Percentiles rank a stretch among this genome's conserved stretches.
These are phyloP conservation scores for Cephalopterus ornatus DNA, from an alignment of 2,113 vertebrate genomes.

Conservation along the genomic window DNA sequence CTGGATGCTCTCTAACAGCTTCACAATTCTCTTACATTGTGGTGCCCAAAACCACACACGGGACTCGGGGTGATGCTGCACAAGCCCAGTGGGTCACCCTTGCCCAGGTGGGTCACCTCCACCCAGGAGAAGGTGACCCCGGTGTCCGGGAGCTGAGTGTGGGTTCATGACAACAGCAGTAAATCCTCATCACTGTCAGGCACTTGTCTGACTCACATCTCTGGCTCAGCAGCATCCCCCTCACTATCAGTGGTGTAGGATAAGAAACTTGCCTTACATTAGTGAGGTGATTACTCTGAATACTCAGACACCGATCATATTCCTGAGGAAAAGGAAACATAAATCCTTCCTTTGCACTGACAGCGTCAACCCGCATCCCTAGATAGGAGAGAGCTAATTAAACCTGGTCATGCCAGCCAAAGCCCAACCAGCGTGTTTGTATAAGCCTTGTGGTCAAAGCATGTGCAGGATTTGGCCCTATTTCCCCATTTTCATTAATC, in stretches of 20 bases:
- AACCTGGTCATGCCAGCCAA: neutral
- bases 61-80: neutral
- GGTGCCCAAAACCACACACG: neutral
- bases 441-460: neutral
- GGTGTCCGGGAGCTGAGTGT: neutral
- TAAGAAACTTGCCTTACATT: neutral
- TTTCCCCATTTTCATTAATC: slow-evolving; percentile 38
- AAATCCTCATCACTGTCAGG: neutral
- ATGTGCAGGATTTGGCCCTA: slow-evolving; percentile 14
- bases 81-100: rapidly evolving
- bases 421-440: neutral
- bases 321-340: slow-evolving; percentile 26
- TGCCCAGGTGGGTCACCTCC: neutral
- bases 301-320: neutral
- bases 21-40: rapidly evolving
- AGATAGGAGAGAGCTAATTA: neutral
- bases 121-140: neutral
- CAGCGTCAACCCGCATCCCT: neutral
- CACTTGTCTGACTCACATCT: rapidly evolving
- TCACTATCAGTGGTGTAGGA: neutral
- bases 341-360: neutral
- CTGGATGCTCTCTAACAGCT: neutral
- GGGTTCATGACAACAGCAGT: neutral
- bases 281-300: neutral
- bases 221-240: neutral